A percentile compares a stretch with the other conserved stretches of the same genome.
phyloP scores from a whole-genome alignment of 2,888 invertebrate genomes.

The Meteorus cinctellus region DNA sequence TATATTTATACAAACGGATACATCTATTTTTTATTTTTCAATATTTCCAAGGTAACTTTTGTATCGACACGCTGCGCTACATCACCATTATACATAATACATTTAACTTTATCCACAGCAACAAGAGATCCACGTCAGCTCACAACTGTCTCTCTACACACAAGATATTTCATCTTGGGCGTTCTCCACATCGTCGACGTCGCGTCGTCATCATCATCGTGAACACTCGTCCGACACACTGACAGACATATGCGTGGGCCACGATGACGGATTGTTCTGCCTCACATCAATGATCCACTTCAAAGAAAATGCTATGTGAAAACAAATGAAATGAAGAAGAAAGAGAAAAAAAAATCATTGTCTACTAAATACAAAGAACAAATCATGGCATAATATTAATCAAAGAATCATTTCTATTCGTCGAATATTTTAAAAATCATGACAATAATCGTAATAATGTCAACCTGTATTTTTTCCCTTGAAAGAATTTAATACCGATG shows the following conservation, averaged over 20 bases:
- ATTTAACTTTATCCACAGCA: neutral
- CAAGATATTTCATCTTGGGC: slow-evolving; percentile 31
- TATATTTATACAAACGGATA: neutral
- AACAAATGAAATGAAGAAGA: neutral
- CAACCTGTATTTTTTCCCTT: neutral
- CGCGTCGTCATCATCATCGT: neutral
- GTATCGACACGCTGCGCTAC: slow-evolving; percentile 11
- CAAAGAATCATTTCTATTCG: no score
- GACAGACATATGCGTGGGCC: slow-evolving; percentile 36
- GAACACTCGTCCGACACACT: slow-evolving; percentile 21
- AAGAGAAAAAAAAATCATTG: slow-evolving; percentile 1
- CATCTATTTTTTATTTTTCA: slow-evolving; percentile 16
- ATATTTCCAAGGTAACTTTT: slow-evolving; percentile 29
- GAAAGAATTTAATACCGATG: neutral
- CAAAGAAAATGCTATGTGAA: neutral
- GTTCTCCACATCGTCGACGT: slow-evolving; percentile 3
- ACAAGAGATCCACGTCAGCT: neutral
- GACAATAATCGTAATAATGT: no score
- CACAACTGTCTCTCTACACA: slow-evolving; percentile 17
- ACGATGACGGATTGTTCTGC: slow-evolving; percentile 28
- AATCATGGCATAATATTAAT: no score
- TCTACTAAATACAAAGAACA: neutral
- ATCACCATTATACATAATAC: neutral
- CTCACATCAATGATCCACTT: slow-evolving; percentile 26
- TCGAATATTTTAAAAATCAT: no score